Base-by-base conservation (phyloP, 2,797 vertebrate species). In the Chelidonichthys spinosus region DNA sequence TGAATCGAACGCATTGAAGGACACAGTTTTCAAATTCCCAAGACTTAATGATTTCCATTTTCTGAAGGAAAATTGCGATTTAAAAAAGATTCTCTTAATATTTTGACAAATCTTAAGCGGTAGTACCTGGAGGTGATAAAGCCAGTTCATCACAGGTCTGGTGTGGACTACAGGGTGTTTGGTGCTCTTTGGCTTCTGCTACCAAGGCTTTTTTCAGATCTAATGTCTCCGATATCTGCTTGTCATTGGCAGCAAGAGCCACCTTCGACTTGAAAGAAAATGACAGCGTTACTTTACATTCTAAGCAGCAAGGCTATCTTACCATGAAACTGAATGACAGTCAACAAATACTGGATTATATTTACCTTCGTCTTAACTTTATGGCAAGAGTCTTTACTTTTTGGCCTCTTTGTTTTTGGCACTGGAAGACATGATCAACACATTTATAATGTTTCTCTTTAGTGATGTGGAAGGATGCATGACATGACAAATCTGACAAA, bases 291-390 rank as follows among this genome's bases (percentile, higher is more conserved):
- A 84, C 4, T 69, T 81, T 69, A 82, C 49, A 79, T n/a, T 49
- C n/a, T 74, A 66, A 60, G 11, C 66, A 17, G 9, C 53, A 37
- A 74, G 42, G 58, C 32, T 33, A 7, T 44, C n/a, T 56, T 5
- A 25, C 11, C 35, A 4, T 47, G 7, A 63, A 60, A 42, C 14
- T 33, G 44, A 4, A 58, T 65, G 46, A 37, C 4, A 44, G 6
- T 5, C 42, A 72, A 13, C 3, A 74, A 60, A 67, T 0, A 35
- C 5, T 25, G 18, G 7, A 60, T 25, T 63, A 40, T 39, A 68
- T 81, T 95, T 95, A 98, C 97, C 95, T 95, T 93, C 11, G 63
- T 64, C 75, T 92, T 91, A 25, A 89, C 82, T 78, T 85, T 87
- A 52, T 69, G 74, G 63, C 14, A 50, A 46, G 49, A 40, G 73